phyloP scores from a whole-genome alignment of 2,113 vertebrate genomes.

The Lamprotornis superbus region DNA sequence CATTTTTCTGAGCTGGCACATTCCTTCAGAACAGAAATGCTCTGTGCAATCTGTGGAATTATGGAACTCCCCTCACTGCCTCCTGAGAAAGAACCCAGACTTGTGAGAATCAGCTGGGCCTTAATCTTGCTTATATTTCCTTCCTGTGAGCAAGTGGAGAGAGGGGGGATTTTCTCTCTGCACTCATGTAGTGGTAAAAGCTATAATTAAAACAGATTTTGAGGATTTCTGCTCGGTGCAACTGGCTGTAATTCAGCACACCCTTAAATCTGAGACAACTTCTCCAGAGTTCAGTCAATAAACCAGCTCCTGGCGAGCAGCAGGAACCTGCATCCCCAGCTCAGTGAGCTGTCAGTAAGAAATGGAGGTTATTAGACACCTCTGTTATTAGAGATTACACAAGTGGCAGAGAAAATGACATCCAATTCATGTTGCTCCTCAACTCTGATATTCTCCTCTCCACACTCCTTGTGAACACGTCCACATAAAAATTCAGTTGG shows the following conservation, averaged over 20 bases:
- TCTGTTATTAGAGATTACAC: conserved; percentile 23
- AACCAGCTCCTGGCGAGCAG: background rate
- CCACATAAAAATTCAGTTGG: background rate
- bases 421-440: background rate
- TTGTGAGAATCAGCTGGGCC: background rate
- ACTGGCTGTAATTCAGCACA: background rate
- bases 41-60: background rate
- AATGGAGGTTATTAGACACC: background rate
- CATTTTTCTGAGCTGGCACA: background rate
- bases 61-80: background rate
- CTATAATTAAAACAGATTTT: background rate
- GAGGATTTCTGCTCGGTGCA: background rate
- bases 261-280: background rate
- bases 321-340: background rate
- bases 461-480: background rate
- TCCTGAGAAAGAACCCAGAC: background rate
- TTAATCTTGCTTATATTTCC: background rate
- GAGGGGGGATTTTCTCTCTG: background rate
- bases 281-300: background rate
- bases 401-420: conserved; percentile 21
- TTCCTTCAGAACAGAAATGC: background rate
- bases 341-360: background rate
- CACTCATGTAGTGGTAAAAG: background rate
- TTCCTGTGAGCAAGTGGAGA: background rate
- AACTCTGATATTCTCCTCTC: background rate